These are phyloP conservation scores for Saturnia japonica DNA, from an alignment of 2,888 invertebrate genomes.

Conservation along the genomic window DNA sequence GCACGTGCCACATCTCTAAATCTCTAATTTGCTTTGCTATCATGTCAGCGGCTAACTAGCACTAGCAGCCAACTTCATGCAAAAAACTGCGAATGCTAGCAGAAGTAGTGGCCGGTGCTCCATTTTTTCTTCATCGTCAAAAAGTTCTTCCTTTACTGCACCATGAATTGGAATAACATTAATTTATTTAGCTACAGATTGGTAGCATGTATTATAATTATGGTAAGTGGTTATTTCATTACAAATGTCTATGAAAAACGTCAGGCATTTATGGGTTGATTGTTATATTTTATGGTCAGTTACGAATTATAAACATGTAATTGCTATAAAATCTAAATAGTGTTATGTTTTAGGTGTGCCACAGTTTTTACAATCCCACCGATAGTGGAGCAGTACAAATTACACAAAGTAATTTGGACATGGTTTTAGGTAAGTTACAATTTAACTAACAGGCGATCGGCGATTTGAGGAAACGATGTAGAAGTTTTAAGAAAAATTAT, in stretches of 20 bases:
- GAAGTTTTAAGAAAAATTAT: background rate
- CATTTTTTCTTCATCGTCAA: constrained; percentile 37
- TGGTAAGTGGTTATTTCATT: constrained; percentile 55
- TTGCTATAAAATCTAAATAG: constrained; percentile 46
- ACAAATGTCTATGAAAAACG: constrained; percentile 29
- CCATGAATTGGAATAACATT: constrained; percentile 51
- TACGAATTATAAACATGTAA: constrained; percentile 62
- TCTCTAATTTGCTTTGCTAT: no score
- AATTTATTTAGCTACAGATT: constrained; percentile 57
- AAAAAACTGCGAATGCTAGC: constrained; percentile 35
- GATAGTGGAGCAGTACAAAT: constrained; percentile 92
- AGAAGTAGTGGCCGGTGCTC: constrained; percentile 37
- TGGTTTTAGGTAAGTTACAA: constrained; percentile 87
- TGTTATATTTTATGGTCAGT: constrained; percentile 68
- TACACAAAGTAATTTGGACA: constrained; percentile 90
- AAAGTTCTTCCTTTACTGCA: constrained; percentile 29
- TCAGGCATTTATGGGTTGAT: constrained; percentile 37
- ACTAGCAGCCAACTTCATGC: constrained; percentile 20
- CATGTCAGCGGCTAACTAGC: constrained; percentile 12
- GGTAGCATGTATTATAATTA: constrained; percentile 53
- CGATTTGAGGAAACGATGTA: constrained; percentile 31
- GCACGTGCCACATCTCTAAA: background rate
- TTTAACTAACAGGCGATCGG: constrained; percentile 29
- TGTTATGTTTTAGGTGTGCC: constrained; percentile 76
- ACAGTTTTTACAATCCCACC: constrained; percentile 87